Evolutionary conservation across 1,140 invertebrate species (phyloP).

Genomic region (Drosophila parvula): DNA sequence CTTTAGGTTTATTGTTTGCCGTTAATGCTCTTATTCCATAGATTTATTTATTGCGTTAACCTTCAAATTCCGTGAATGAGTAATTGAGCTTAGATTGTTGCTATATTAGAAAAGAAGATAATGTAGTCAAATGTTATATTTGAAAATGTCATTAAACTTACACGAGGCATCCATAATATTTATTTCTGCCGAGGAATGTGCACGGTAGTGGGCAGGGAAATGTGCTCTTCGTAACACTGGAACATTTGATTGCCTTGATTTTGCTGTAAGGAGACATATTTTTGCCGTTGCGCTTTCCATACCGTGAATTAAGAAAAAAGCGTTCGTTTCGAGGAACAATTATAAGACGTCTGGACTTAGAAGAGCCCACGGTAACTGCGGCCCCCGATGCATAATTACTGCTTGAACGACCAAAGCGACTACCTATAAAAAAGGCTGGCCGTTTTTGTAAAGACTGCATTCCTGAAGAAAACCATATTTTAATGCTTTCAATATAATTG

Average conservation of each 20-base stretch:
- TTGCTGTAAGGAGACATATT: constrained; percentile 58
- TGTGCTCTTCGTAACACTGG: background rate
- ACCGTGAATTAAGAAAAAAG: constrained; percentile 81
- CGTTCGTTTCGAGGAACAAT: constrained; percentile 80
- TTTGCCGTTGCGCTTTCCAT: constrained; percentile 74
- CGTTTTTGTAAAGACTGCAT: constrained; percentile 47
- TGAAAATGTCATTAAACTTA: background rate
- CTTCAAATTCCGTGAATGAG: background rate
- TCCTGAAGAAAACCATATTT: background rate
- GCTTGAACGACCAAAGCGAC: constrained; percentile 79
- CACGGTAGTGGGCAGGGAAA: background rate
- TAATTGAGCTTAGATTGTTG: background rate
- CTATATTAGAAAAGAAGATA: background rate
- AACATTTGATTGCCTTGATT: background rate
- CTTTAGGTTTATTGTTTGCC: background rate
- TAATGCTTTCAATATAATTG: background rate
- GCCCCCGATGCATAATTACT: constrained; percentile 25
- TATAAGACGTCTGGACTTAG: constrained; percentile 66
- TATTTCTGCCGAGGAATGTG: background rate
- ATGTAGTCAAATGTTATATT: background rate
- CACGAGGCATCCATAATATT: background rate
- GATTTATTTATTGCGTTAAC: background rate
- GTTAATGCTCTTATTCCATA: background rate
- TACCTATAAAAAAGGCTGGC: constrained; percentile 80
- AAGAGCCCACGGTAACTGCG: constrained; percentile 34